Conservation (phyloP, 2,113 vertebrate species). For the Tachuris rubrigastra region DNA sequence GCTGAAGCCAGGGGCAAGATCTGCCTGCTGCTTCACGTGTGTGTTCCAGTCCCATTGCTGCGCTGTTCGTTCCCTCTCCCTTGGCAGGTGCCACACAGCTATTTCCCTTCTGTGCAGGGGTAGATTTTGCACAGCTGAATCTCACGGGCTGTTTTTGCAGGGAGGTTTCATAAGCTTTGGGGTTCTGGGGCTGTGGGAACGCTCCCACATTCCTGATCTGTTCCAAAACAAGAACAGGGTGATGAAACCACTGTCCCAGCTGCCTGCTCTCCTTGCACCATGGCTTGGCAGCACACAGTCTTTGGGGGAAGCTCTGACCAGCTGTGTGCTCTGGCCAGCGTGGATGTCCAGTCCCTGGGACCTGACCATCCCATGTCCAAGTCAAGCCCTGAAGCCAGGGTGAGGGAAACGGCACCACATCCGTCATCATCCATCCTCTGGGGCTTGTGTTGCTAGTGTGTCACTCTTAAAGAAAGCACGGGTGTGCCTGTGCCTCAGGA, state of each 20-base stretch:
- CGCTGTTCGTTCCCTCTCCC: background rate
- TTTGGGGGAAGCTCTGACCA: background rate
- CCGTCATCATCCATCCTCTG: background rate
- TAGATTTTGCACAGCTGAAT: background rate
- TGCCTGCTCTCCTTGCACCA: background rate
- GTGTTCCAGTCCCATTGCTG: rapidly evolving
- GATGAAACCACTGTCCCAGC: background rate
- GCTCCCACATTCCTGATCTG: rapidly evolving
- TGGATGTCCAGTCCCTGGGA: background rate
- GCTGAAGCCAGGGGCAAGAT: background rate
- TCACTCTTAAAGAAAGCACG: rapidly evolving
- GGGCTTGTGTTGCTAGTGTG: background rate
- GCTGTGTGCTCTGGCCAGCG: background rate
- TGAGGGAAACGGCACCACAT: background rate
- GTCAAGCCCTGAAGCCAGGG: background rate
- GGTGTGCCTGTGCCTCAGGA: background rate
- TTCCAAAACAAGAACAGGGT: background rate
- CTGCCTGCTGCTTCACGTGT: rapidly evolving
- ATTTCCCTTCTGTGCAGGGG: rapidly evolving
- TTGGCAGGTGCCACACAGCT: rapidly evolving
- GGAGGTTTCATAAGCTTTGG: background rate
- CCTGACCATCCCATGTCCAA: background rate
- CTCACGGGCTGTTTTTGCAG: background rate
- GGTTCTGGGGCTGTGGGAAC: background rate
- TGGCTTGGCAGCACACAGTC: background rate